These are phyloP conservation scores for Cryptophagus acutangulus DNA, from an alignment of 2,888 invertebrate genomes.

Conservation along the genomic window DNA sequence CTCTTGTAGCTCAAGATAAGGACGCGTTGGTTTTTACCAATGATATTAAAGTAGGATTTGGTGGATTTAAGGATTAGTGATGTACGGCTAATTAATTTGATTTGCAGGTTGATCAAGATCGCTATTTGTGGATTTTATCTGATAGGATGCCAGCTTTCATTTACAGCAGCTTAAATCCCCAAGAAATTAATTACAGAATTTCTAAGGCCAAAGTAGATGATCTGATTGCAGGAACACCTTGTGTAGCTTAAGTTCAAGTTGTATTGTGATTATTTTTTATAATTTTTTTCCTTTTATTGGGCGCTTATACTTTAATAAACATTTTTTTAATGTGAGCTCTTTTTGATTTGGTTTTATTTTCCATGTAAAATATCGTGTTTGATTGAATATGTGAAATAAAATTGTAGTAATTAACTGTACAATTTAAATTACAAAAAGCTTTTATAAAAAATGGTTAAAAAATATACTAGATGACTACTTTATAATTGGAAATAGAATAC, in stretches of 20 bases:
- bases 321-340: no score
- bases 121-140: slow-evolving; percentile 69
- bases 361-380: no score
- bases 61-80: background rate
- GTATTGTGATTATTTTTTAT: no score
- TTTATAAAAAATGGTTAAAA: no score
- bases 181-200: slow-evolving; percentile 63
- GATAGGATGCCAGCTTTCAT: slow-evolving; percentile 73
- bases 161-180: slow-evolving; percentile 58
- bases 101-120: slow-evolving; percentile 57
- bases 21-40: slow-evolving; percentile 69
- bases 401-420: no score
- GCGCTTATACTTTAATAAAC: no score
- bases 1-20: slow-evolving; percentile 64
- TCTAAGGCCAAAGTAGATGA: slow-evolving; percentile 46
- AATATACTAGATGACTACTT: no score
- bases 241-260: slow-evolving; percentile 37
- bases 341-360: no score
- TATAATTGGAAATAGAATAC: no score
- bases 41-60: slow-evolving; percentile 60
- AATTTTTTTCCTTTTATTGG: no score
- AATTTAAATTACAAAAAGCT: no score
- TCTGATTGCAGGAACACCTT: slow-evolving; percentile 46
- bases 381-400: no score
- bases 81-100: background rate